Base-by-base conservation (phyloP, 2,113 vertebrate genomes). In the Xiphophorus maculatus region DNA sequence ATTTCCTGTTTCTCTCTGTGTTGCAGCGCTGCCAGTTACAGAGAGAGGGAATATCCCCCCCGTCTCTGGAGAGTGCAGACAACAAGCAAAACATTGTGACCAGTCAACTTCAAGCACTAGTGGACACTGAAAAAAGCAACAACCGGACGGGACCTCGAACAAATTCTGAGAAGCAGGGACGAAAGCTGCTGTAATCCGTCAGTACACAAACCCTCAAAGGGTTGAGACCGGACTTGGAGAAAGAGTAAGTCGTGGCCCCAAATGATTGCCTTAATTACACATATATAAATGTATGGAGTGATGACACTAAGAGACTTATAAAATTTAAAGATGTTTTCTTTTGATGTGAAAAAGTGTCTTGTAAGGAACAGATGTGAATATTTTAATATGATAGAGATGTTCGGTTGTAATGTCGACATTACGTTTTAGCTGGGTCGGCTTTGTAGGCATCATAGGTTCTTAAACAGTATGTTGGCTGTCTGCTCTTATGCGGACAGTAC, bases 181-280 rank as follows among this genome's bases (percentile, higher is more conserved):
- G 75, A 70, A 77, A 67, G 66, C 73, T 71, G 68, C 81, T 83
- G 81, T 54, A 51, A 62, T 86, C 82, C 83, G 48, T 81, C 87
- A 79, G 88, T 84, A 77, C 83, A 87, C 69, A 82, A 86, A 79
- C 82, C 78, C 72, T 3, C 8, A 10, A 70, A 77, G 64, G 82
- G 65, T 88, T 81, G 75, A 84, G 83, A 84, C 88, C 80, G 90
- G 77, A 81, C 84, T 83, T 88, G 79, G 82, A 40, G 66, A 83
- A 83, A 80, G 81, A 91, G 90, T 92, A 88, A 91, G 90, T 91
- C 75, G 71, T 84, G 89, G 86, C 91, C 94, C 93, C 88, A 90
- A 93, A 87, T 81, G 90, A 94, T 92, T 94, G 94, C 94, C 94
- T 95, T 95, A 95, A 94, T 88, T 89, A 92, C 91, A 93, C 89